Evolutionary conservation across 64 coral and sea anemone genomes (phyloP), one percentile per base, ranked within the genome.

Genomic region (Stylophora pistillata): DNA sequence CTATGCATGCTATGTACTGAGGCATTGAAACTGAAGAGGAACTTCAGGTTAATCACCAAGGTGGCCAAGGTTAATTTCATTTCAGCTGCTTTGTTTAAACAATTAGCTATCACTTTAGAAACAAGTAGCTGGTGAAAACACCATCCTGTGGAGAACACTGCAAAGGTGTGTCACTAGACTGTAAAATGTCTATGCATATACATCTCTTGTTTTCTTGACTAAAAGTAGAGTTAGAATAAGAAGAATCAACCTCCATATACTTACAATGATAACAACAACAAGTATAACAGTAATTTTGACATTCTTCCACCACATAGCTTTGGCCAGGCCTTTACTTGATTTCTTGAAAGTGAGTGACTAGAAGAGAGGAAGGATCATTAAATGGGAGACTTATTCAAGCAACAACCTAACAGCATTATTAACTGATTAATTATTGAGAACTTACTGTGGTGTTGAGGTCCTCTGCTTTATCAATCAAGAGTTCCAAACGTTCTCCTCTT

Each of bases 281-380:
- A 99, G 76, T 78, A 99, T 99, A 4, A 99, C 90, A 32, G 90
- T 95, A 55, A 99, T 95, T 88, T 99, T 99, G 74, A 92, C 93
- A 62, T 99, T 99, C 55, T 99, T 99, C 97, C 88, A 95, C 87
- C 97, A 99, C 97, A 99, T 99, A 23, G 94, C 97, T 63, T 93
- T 90, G 59, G 97, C 97, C 25, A 99, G 88, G 23, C 93, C 94
- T 93, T 93, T 95, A 71, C 97, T 99, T 53, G 93, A 93, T 85
- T 99, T 99, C 85, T 99, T 99, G 78, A 99, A 99, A 20, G 97
- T 99, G 73, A 99, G 94, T 5, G 97, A 99, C 97, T 99, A 55
- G 15, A 58, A 80, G 29, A 23, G 58, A 65, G 76, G 23, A 14
- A 71, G n/a, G 31, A 47, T 37, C 56, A 88, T 53, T 20, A 80